A percentile compares a stretch with the other conserved stretches of the same genome.
phyloP scores from a whole-genome alignment of 1,140 invertebrate genomes.

The Atta texana region DNA sequence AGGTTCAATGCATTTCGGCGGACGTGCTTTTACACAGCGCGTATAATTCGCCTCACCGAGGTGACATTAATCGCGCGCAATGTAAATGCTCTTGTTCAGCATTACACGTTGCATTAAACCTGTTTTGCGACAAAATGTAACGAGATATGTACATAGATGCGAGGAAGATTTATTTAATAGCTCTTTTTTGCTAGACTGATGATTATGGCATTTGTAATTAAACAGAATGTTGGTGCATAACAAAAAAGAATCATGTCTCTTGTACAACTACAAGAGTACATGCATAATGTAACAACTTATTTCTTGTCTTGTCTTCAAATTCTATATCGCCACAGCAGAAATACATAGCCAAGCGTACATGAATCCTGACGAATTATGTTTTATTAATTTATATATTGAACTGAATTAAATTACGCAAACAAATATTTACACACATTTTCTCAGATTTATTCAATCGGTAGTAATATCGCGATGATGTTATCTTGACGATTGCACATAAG shows the following conservation, averaged over 20 bases:
- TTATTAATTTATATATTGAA: background rate
- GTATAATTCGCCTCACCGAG: slow-evolving; percentile 49
- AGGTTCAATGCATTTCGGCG: slow-evolving; percentile 46
- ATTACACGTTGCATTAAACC: slow-evolving; percentile 37
- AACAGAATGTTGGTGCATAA: background rate
- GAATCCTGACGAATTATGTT: background rate
- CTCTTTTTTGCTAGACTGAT: background rate
- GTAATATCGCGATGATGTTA: background rate
- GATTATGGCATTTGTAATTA: slow-evolving; percentile 13
- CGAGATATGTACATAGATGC: too few species aligned
- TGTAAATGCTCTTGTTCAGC: slow-evolving; percentile 54
- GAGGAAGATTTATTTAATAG: slow-evolving; percentile 42
- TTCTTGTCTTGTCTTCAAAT: background rate
- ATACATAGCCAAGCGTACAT: background rate
- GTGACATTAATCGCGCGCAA: slow-evolving; percentile 60
- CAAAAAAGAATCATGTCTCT: background rate
- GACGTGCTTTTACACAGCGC: slow-evolving; percentile 22
- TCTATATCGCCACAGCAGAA: background rate
- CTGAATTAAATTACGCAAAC: background rate
- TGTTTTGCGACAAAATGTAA: slow-evolving; percentile 13
- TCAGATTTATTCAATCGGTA: background rate
- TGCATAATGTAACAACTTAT: background rate
- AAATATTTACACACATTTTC: background rate
- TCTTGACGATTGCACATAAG: background rate
- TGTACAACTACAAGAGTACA: background rate